Evolutionary conservation across 2,113 vertebrate species (phyloP), one percentile per base, ranked within the genome.

Genomic region (Macroglossus sobrinus): DNA sequence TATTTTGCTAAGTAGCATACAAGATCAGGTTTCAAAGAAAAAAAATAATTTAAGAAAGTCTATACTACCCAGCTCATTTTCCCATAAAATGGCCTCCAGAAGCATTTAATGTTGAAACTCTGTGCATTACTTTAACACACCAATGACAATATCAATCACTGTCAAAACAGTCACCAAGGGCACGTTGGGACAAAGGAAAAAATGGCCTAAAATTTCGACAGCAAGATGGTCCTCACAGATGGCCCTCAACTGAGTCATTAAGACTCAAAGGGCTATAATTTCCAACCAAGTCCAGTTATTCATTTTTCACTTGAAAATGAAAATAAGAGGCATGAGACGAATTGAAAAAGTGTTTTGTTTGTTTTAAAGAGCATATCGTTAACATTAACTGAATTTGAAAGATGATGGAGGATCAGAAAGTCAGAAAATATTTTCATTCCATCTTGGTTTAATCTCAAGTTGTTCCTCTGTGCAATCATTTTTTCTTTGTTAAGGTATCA

Each of bases 21-120:
- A 82, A 43, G 47, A 84, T 71, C 50, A 87, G 38, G 7, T 84
- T 75, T 84, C 84, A 93, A 95, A 84, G 63, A 94, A 91, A 50
- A 90, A 61, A 50, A 63, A 28, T 26, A 40, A 47, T n/a, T 89
- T 68, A 24, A 50, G 19, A 43, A 84, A 92, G 14, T 26, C 47
- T 81, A 53, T 9, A 15, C 71, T 22, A 59, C 0, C 21, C 68
- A 59, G 53, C 21, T 64, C 26, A 87, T 81, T 16, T 43, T 22
- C 19, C 53, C 55, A 69, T 64, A 72, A 89, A 72, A 72, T 12
- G 30, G 45, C 15, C 50, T 72, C 82, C 3, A 35, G n/a, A 84
- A 82, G n/a, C 26, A 63, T n/a, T 63, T 68, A 50, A 38, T 14
- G 22, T 40, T 24, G 5, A 21, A 38, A 59, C 33, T 76, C 50